A percentile compares a stretch with the other conserved stretches of the same genome.
phyloP scores from a whole-genome alignment of 1,140 invertebrate genomes.

The Stenopsyche tienmushanensis region DNA sequence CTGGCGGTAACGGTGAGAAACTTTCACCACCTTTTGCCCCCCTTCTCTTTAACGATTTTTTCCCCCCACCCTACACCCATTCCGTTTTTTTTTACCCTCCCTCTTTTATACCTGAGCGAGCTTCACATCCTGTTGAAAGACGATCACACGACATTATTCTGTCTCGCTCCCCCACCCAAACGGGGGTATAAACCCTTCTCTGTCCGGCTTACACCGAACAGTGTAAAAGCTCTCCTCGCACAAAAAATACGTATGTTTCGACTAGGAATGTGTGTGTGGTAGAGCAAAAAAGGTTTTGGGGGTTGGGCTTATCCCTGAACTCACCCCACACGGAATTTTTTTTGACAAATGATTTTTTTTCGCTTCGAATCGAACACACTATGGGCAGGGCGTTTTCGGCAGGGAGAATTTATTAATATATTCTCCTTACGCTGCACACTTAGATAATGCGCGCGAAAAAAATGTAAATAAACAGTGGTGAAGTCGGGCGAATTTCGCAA shows the following conservation, averaged over 20 bases:
- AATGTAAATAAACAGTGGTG: constrained; percentile 39
- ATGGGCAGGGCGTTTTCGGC: constrained; percentile 21
- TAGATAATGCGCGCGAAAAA: constrained; percentile 32
- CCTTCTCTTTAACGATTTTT: constrained; percentile 38
- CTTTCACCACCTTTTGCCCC: constrained; percentile 31
- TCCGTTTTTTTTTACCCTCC: constrained; percentile 30
- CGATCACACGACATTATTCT: too few relatives aligned
- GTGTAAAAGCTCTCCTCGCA: constrained; percentile 24
- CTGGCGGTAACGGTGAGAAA: constrained; percentile 28
- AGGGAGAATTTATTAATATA: constrained; percentile 39
- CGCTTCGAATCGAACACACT: constrained; percentile 25
- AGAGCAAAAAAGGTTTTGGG: constrained; percentile 31
- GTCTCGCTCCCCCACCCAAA: constrained; percentile 7
- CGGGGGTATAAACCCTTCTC: constrained; percentile 19
- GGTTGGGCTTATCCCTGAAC: constrained; percentile 38
- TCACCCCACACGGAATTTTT: constrained; percentile 28
- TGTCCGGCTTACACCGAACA: constrained; percentile 15
- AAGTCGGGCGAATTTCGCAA: constrained; percentile 11
- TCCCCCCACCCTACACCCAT: constrained; percentile 30
- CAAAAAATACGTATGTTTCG: constrained; percentile 35
- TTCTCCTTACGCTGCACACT: constrained; percentile 27
- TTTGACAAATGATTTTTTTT: constrained; percentile 40
- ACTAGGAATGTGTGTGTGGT: constrained; percentile 36
- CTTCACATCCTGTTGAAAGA: constrained; percentile 28
- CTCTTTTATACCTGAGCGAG: constrained; percentile 40